Conservation (phyloP, 2,888 invertebrate species). For the Drosophila prolongata region DNA sequence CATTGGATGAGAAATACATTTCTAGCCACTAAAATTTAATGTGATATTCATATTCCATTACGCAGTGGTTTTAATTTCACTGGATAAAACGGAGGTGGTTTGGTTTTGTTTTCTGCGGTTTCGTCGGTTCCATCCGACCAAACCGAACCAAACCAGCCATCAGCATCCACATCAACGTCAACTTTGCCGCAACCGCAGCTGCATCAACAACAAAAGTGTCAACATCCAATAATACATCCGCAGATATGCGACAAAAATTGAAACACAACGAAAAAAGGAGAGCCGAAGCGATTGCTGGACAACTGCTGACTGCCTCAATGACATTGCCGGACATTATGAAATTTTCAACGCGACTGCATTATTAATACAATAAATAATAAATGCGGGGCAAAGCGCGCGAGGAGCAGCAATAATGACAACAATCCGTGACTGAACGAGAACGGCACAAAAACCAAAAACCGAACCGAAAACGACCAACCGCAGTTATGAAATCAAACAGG, state of each 20-base stretch:
- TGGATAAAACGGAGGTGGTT: neutral
- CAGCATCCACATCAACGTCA: slow-evolving; percentile 30
- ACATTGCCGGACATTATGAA: slow-evolving; percentile 60
- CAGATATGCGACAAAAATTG: slow-evolving; percentile 27
- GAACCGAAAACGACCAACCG: neutral
- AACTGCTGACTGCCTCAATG: slow-evolving; percentile 35
- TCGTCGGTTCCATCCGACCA: neutral
- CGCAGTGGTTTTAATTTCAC: slow-evolving; percentile 1
- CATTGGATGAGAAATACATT: neutral
- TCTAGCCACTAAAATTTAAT: neutral
- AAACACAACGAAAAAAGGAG: slow-evolving; percentile 8
- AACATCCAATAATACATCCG: slow-evolving; percentile 25
- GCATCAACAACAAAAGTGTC: slow-evolving; percentile 41
- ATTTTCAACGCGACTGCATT: slow-evolving; percentile 66
- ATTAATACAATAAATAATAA: slow-evolving; percentile 69
- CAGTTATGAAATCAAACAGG: neutral
- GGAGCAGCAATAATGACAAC: neutral
- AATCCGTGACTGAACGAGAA: neutral
- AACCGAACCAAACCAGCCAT: slow-evolving; percentile 22
- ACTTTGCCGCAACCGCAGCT: slow-evolving; percentile 35
- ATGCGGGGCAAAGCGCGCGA: slow-evolving; percentile 43
- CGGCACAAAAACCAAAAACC: slow-evolving; percentile 1
- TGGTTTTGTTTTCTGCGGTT: slow-evolving; percentile 21
- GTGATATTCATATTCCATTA: slow-evolving; percentile 7
- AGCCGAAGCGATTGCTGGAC: slow-evolving; percentile 14